These are phyloP conservation scores for Ardeotis arabs DNA, from an alignment of 2,113 vertebrate species.

Conservation along the genomic window DNA sequence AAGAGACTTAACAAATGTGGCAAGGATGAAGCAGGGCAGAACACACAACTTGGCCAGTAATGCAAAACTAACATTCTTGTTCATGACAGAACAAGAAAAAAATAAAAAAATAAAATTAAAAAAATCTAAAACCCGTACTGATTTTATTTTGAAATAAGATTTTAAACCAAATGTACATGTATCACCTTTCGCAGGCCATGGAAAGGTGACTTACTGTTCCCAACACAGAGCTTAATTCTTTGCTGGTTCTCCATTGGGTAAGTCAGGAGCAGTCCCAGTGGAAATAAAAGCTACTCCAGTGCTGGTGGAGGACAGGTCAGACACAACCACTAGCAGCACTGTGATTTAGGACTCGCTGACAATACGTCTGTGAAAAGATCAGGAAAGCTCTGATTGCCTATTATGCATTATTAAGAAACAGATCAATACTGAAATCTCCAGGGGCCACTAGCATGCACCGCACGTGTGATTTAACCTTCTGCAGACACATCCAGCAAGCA, in stretches of 20 bases:
- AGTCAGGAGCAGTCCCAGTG: neutral
- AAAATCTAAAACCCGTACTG: neutral
- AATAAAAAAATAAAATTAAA: neutral
- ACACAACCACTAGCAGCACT: neutral
- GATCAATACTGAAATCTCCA: conserved; percentile 62
- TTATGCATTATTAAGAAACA: conserved; percentile 69
- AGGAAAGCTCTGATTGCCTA: conserved; percentile 59
- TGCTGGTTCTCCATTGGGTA: neutral
- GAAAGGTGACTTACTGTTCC: neutral
- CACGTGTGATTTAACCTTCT: conserved; percentile 2
- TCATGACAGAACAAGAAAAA: neutral
- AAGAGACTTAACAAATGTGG: neutral
- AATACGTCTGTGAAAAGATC: neutral
- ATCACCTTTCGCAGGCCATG: conserved; percentile 15
- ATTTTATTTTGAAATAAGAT: conserved; percentile 8
- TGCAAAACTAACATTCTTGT: neutral
- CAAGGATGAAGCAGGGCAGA: neutral
- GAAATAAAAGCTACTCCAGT: neutral
- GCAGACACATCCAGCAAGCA: neutral
- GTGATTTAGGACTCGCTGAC: neutral
- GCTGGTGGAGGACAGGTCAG: neutral
- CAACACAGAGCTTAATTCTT: neutral
- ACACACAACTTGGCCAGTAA: neutral
- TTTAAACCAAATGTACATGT: neutral
- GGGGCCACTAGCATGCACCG: neutral